Conservation (phyloP, 2,888 invertebrate genomes). For the Rhingia rostrata region DNA sequence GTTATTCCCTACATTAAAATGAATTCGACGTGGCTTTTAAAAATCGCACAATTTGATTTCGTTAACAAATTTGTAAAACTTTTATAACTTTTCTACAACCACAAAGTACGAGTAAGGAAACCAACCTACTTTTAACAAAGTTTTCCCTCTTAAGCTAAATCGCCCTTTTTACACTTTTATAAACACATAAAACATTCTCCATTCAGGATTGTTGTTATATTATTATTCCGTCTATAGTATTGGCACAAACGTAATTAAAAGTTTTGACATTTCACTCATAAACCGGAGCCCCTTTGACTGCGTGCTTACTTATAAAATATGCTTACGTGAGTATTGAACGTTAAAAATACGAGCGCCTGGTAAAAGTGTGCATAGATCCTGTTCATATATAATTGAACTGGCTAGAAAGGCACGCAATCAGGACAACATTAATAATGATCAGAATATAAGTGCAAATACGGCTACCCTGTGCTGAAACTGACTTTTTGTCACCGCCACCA, state of each 20-base stretch:
- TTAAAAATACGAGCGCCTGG: constrained; percentile 1
- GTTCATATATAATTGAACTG: constrained; percentile 18
- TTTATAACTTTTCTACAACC: no score
- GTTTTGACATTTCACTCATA: constrained; percentile 9
- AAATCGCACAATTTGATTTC: no score
- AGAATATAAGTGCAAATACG: constrained; percentile 18
- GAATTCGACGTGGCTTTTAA: no score
- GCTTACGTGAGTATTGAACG: constrained; percentile 43
- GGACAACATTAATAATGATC: constrained; percentile 19
- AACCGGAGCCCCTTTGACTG: constrained; percentile 9
- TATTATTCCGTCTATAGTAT: not conserved
- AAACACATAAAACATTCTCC: no score
- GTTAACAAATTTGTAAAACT: no score
- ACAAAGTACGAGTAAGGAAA: no score
- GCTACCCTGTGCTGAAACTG: not conserved
- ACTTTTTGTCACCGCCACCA: not conserved
- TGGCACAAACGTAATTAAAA: constrained; percentile 14
- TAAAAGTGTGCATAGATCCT: constrained; percentile 26
- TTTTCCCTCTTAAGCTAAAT: no score
- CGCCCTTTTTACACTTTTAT: no score
- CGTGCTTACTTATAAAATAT: constrained; percentile 37
- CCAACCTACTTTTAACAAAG: no score
- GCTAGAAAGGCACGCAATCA: constrained; percentile 7
- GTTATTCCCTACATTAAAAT: no score
- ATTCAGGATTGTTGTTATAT: no score